Evolutionary conservation across 2,113 vertebrate genomes (phyloP), one percentile per base, ranked within the genome.

Genomic region (Amphiprion ocellaris): DNA sequence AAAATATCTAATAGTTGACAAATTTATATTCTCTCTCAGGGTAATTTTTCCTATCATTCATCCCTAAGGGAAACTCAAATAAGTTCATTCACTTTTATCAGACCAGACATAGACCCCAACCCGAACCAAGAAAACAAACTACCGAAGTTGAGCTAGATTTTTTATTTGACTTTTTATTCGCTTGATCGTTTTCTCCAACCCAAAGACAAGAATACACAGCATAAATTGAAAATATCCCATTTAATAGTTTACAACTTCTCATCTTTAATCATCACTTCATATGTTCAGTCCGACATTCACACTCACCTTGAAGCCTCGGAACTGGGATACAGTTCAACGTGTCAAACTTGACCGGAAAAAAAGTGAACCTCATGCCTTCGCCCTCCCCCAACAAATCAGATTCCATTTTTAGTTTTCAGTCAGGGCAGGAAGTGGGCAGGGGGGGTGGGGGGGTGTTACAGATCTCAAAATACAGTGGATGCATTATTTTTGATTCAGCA

Each of bases 141-240:
- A 82, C 61, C 37, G 63, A 49, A 67, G 30, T 82, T 84, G 49
- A 54, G 54, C 67, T 85, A 68, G 49, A 72, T 37, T 83, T 90
- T 83, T 85, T 85, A 85, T 89, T 93, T 89, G 28, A 89, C 69
- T 81, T 91, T 95, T 97, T 97, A 97, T 96, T 97, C 88, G 95
- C 95, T 92, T 96, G 92, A 96, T 96, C 94, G 94, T 96, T 96
- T 97, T 97, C 96, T 96, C 96, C 96, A 97, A 97, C 96, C 96
- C 95, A 97, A 97, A 97, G 96, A 98, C 97, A 97, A 96, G 95
- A 94, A 97, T 96, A 98, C 96, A 98, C 96, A 97, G 95, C 96
- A 97, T 96, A 96, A 95, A 94, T 97, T 96, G 96, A 98, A 97
- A 97, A 96, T 96, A 97, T 96, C 95, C 96, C 96, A 97, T 96